These are phyloP conservation scores for Hexactinellida sp. DNA, from an alignment of 37 sponge, comb jelly and placozoan genomes.

Conservation along the genomic window DNA sequence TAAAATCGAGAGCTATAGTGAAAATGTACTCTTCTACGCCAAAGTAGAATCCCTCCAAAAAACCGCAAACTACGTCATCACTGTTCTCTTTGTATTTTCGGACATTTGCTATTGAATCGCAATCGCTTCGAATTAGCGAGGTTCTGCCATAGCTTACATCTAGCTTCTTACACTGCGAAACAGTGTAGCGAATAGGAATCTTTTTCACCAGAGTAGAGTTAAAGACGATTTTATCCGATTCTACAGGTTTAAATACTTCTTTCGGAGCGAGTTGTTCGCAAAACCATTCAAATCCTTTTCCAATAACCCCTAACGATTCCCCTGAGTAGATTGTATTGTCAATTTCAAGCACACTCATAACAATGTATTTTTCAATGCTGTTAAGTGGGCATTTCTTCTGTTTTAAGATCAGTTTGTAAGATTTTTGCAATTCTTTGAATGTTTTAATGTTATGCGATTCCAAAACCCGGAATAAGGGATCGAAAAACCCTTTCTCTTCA, in stretches of 20 bases:
- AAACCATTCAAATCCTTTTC: neutral
- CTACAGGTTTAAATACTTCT: neutral
- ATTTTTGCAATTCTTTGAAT: neutral
- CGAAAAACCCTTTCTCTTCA: neutral
- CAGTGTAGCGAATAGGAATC: neutral
- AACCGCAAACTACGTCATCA: neutral
- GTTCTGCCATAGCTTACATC: neutral
- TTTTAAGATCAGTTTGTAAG: neutral
- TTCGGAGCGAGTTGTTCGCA: neutral
- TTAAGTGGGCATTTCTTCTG: slow-evolving; percentile 1
- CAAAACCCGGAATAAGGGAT: neutral
- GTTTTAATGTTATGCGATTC: neutral
- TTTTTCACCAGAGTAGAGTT: neutral
- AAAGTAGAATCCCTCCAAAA: neutral
- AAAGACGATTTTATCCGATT: neutral
- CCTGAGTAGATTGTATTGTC: neutral
- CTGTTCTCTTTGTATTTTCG: neutral
- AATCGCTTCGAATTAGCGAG: neutral
- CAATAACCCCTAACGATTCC: neutral
- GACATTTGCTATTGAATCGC: neutral
- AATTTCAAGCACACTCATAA: neutral
- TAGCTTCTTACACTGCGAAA: neutral
- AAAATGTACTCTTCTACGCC: neutral
- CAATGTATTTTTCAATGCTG: neutral
- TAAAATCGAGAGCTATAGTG: neutral